Conservation (phyloP, 2,888 invertebrate genomes). For the Tachina fera region DNA sequence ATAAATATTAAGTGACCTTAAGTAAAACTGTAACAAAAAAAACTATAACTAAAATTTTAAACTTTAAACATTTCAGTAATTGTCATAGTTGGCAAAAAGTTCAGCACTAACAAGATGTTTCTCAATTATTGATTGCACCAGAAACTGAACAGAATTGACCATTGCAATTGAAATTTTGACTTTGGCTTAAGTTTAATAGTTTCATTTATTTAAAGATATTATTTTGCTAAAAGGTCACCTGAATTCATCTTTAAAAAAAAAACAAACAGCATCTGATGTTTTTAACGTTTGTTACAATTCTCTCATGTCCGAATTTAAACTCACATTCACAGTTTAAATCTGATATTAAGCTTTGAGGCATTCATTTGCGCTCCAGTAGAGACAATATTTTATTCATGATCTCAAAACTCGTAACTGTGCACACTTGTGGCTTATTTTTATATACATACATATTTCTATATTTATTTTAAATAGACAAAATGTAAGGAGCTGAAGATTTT, state of each 20-base stretch:
- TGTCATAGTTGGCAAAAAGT: constrained; percentile 56
- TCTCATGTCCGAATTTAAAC: neutral
- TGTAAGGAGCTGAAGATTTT: constrained; percentile 1
- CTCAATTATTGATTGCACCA: constrained; percentile 11
- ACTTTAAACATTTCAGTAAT: constrained; percentile 34
- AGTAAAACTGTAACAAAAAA: constrained; percentile 27
- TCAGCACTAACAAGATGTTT: constrained; percentile 61
- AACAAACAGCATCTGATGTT: neutral
- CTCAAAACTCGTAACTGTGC: neutral
- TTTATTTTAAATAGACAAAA: neutral
- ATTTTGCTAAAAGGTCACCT: constrained; percentile 43
- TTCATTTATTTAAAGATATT: neutral
- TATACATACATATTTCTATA: neutral
- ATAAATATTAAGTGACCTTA: constrained; percentile 25
- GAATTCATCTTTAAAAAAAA: neutral
- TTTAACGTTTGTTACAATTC: constrained; percentile 15
- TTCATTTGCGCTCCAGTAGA: neutral
- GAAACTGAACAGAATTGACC: constrained; percentile 12
- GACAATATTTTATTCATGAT: constrained; percentile 17
- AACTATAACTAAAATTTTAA: constrained; percentile 17
- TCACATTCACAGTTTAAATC: neutral
- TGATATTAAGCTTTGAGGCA: neutral
- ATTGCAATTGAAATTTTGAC: constrained; percentile 29
- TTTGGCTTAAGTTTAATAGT: constrained; percentile 11
- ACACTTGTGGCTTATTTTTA: constrained; percentile 11